Base-by-base conservation (phyloP, 1,140 invertebrate species). In the Tetragnatha versicolor region DNA sequence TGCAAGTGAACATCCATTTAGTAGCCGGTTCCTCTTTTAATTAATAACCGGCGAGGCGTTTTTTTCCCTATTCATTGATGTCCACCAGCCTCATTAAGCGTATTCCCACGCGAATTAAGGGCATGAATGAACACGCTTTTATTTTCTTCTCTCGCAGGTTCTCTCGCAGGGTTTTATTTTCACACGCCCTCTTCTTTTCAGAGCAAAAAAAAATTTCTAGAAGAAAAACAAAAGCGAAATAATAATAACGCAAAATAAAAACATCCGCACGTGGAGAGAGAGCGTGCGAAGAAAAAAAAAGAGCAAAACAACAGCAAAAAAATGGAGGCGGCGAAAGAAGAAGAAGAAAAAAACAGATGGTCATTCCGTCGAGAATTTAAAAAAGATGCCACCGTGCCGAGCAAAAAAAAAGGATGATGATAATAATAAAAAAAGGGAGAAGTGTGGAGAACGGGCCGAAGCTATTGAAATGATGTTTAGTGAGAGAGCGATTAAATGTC, bases 401-500 rank as follows among this genome's bases (percentile, higher is more conserved):
- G 42, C 22, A 31, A 53, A 33, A 51, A 69, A 53, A 69, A 53
- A 33, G 47, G 31, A 53, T 35, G 45, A 53, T 22, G 63, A 17
- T 2, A 68, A 51, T 3, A 69, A 35, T 33, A 70, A 72, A 70
- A 70, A 27, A 70, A 55, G 35, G 9, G 22, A 55, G 29, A 60
- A 47, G 51, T 42, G 55, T 22, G 39, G 29, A 53, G 55, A 49
- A 61, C 20, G 63, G 60, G 58, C 51, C 65, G 47, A 17, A 76
- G 73, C 73, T 76, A 76, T 76, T 76, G 73, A 76, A 76, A 76
- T 76, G 73, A 76, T 76, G 73, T 76, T 76, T 76, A 76, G 73
- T 65, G 73, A 76, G 61, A 76, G 73, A 63, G 60, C 73, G 73
- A 76, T 76, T 76, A 76, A 76, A 76, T 65, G 73, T 76, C 73